Base-by-base conservation (phyloP, 2,797 vertebrate genomes). In the Siniperca scherzeri region DNA sequence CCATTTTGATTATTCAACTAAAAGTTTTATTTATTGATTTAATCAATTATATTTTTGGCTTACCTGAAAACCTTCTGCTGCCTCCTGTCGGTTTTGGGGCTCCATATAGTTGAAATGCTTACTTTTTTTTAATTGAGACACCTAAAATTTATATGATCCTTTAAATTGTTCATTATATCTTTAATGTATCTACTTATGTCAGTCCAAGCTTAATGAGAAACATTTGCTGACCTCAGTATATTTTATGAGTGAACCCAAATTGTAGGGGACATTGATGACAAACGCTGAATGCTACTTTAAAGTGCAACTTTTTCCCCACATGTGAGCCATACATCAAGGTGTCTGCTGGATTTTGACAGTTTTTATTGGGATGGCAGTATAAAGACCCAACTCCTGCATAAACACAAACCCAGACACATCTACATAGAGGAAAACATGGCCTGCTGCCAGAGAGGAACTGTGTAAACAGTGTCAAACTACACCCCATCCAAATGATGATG, bases 401-500 rank as follows among this genome's bases (percentile, higher is more conserved):
- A 93, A 93, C 88, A 91, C 82, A 59, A 80, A 91, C 40, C 78
- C 81, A 82, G 86, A 87, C 80, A 78, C 77, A 76, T 87, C 65
- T 71, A 83, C 78, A 70, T 5, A 14, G 70, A 88, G 44, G 71
- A 87, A 86, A 86, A 87, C 82, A 88, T 52, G 68, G 70, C 80
- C 55, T 6, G 56, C 87, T 81, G 80, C 64, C 81, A 77, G 79
- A 81, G 44, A 81, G 75, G 67, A 87, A 56, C 82, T 70, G 87
- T 82, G 79, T 92, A 92, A 94, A 94, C 85, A 93, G 53, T 67
- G 82, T 59, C 78, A 83, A 85, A 77, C 57, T 64, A 79, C 69
- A 64, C 69, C 71, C 36, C 38, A 44, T 55, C 25, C 61, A 69
- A 56, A 52, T 67, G 71, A 69, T 70, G 50, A 13, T 17, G 67